phyloP scores from a whole-genome alignment of 2,888 invertebrate genomes.

The Eilema caniola region DNA sequence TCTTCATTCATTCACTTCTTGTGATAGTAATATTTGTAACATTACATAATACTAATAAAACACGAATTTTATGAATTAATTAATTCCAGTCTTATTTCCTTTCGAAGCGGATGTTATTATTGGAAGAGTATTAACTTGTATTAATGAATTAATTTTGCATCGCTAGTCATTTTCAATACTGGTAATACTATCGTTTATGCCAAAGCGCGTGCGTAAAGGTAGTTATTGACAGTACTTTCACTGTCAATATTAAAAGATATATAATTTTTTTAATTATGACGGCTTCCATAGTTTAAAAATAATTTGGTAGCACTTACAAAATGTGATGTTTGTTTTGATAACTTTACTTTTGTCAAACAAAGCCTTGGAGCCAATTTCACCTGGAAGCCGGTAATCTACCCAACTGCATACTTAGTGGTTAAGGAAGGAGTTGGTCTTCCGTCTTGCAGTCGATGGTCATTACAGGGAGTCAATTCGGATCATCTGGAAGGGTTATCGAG shows the following conservation, averaged over 20 bases:
- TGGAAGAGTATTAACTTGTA: slow-evolving; percentile 6
- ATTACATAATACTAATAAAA: slow-evolving; percentile 8
- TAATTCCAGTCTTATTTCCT: slow-evolving; percentile 12
- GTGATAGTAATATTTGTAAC: not conserved
- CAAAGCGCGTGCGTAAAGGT: not conserved
- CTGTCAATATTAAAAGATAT: not conserved
- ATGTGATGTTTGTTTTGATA: not conserved
- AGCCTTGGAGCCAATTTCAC: no score
- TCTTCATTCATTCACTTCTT: not conserved
- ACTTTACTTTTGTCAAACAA: not conserved
- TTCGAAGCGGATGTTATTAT: slow-evolving; percentile 15
- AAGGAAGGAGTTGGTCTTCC: no score
- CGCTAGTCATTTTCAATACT: not conserved
- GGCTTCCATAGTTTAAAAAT: not conserved
- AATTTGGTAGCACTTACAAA: no score
- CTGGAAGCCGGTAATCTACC: no score
- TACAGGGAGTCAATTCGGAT: no score
- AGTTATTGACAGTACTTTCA: slow-evolving; percentile 16
- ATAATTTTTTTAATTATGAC: not conserved
- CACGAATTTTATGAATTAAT: slow-evolving; percentile 3
- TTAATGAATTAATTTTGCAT: slow-evolving; percentile 7
- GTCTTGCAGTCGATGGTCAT: no score
- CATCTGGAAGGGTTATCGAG: no score
- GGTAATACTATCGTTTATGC: not conserved
- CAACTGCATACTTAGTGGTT: no score